Evolutionary conservation across 2,888 invertebrate genomes (phyloP).

Genomic region (Scaptomyza tumidula): DNA sequence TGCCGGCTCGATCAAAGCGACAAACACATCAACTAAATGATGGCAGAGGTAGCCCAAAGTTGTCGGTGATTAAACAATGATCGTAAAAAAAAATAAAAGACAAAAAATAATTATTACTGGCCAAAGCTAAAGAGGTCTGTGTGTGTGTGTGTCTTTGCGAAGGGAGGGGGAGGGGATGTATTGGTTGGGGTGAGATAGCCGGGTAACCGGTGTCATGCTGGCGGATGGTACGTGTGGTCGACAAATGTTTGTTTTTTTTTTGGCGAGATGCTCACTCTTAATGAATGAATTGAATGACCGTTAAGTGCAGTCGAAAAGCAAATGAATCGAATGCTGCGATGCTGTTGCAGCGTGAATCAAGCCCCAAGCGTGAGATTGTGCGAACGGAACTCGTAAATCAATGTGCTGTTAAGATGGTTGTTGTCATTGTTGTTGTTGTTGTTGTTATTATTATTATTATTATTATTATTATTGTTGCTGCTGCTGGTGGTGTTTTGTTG

Average conservation of each 20-base stretch:
- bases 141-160: background rate
- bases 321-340: conserved; percentile 24
- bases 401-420: background rate
- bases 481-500: conserved; percentile 2
- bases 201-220: conserved; percentile 17
- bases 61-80: conserved; percentile 60
- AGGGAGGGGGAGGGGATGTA: background rate
- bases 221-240: conserved; percentile 26
- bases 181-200: background rate
- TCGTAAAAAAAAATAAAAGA: conserved; percentile 28
- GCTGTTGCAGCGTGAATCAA: conserved; percentile 11
- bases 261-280: conserved; percentile 25
- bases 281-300: conserved; percentile 38
- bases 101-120: conserved; percentile 37
- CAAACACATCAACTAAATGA: conserved; percentile 45
- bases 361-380: conserved; percentile 54
- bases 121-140: background rate
- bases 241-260: conserved; percentile 16
- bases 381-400: conserved; percentile 61
- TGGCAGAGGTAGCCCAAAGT: conserved; percentile 49
- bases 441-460: background rate
- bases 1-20: conserved; percentile 66
- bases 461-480: background rate
- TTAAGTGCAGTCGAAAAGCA: conserved; percentile 30
- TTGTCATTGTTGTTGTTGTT: conserved; percentile 1